Evolutionary conservation across 1,140 invertebrate species (phyloP), one percentile per base, ranked within the genome.

Genomic region (Drosophila navojoa): DNA sequence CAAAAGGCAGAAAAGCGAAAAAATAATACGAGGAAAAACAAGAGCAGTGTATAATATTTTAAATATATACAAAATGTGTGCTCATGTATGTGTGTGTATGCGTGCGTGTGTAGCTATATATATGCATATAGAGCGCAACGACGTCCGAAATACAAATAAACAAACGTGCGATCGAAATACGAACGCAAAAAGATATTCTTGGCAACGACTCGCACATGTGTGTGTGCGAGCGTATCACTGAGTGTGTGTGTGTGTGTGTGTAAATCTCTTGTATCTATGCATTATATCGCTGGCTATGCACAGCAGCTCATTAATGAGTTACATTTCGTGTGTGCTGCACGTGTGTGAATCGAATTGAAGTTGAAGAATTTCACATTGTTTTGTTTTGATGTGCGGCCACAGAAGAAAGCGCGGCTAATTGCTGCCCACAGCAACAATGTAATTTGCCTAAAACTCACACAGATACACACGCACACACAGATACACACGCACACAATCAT

Each of bases 141-240:
- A 59, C 50, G 58, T 52, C 4, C 45, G 54, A 81, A 71, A 59
- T 50, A 60, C 76, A 77, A 75, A 77, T 61, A 86, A 86, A 86
- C 78, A 86, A 81, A 76, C 70, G 62, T 66, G 79, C 76, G 82
- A 87, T 87, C 82, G 79, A 62, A 78, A 79, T 79, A 77, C 57
- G 58, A 72, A 79, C 79, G 79, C 73, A 73, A 87, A 87, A 78
- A 87, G 86, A 87, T 82, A 87, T 87, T 86, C 82, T 86, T 81
- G 81, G 81, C 71, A 76, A 35, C 49, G 68, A 13, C 35, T 13
- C 15, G 35, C 7, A n/a, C 7, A n/a, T 7, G 32, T 50, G n/a
- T 35, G 40, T 35, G 27, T 35, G 19, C 49, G 19, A 22, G 19
- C 19, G 1, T 22, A 22, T 22, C 16, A 25, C 2, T 6, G 16